Evolutionary conservation across 37 sponge, comb jelly and placozoan genomes (phyloP).

Genomic region (Hormiphora californensis): DNA sequence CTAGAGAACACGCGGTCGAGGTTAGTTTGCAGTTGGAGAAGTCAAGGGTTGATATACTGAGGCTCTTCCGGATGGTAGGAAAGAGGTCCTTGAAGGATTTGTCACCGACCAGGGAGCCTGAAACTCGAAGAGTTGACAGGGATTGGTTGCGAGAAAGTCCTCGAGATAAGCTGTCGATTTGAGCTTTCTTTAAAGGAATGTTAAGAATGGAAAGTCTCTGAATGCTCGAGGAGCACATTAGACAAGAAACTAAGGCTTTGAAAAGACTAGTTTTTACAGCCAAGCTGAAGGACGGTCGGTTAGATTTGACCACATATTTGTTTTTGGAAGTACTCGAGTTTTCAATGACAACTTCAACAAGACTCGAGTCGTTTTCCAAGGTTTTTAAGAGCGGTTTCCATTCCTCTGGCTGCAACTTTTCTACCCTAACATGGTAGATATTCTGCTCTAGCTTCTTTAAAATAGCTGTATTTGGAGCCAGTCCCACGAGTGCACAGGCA

Average conservation of each 20-base stretch:
- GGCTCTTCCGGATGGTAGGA: not conserved
- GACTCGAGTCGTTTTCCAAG: constrained; percentile 19
- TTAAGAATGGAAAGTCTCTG: not conserved
- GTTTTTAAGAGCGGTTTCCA: constrained; percentile 34
- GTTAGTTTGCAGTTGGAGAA: constrained; percentile 6
- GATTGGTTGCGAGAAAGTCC: constrained; percentile 14
- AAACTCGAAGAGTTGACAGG: not conserved
- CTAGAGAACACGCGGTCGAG: not conserved
- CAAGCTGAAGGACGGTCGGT: not conserved
- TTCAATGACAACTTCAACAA: not conserved
- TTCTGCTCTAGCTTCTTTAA: not conserved
- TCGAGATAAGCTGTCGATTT: not conserved
- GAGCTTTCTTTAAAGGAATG: constrained; percentile 6
- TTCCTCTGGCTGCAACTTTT: constrained; percentile 40
- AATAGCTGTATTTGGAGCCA: constrained; percentile 12
- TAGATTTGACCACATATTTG: constrained; percentile 2
- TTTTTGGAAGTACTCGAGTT: not conserved
- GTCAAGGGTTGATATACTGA: not conserved
- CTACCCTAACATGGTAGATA: not conserved
- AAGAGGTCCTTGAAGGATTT: not conserved
- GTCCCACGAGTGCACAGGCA: constrained; percentile 33
- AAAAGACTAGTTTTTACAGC: not conserved
- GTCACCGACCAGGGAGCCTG: not conserved
- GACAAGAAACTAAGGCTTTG: not conserved
- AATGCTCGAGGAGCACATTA: constrained; percentile 1